Evolutionary conservation across 2,888 invertebrate genomes (phyloP).

Genomic region (Heteromyza rotundicornis): DNA sequence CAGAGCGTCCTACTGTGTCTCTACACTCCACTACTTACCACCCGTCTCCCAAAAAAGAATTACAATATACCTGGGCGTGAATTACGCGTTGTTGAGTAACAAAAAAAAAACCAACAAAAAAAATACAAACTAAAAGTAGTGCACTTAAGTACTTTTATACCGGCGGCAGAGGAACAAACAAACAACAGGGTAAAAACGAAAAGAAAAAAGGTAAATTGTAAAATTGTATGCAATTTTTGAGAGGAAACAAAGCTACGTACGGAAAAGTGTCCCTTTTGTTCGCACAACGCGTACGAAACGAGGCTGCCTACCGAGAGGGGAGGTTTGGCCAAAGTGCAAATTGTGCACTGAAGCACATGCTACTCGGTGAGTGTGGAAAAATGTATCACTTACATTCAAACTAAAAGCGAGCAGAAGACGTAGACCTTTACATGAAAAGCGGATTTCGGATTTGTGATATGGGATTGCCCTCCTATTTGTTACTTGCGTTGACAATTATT

Average conservation of each 20-base stretch:
- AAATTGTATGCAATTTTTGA: constrained; percentile 3
- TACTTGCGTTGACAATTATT: constrained; percentile 1
- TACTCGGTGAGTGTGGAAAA: neutral
- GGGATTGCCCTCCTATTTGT: neutral
- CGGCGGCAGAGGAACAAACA: neutral
- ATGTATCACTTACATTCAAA: constrained; percentile 25
- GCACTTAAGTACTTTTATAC: neutral
- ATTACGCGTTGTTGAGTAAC: constrained; percentile 37
- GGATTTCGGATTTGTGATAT: neutral
- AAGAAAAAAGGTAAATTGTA: neutral
- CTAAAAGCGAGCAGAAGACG: no score
- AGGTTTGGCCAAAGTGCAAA: no score
- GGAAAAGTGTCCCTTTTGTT: neutral
- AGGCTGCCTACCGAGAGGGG: neutral
- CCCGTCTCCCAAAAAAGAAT: neutral
- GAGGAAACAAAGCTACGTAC: neutral
- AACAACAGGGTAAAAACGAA: neutral
- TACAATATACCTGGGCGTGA: constrained; percentile 53
- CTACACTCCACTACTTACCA: neutral
- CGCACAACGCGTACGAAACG: no score
- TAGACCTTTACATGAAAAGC: neutral
- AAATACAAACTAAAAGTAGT: neutral
- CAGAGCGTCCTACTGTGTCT: neutral
- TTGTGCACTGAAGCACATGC: neutral
- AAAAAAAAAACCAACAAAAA: neutral